Conservation (phyloP, 2,797 vertebrate genomes). For the Chaetophractus vellerosus region DNA sequence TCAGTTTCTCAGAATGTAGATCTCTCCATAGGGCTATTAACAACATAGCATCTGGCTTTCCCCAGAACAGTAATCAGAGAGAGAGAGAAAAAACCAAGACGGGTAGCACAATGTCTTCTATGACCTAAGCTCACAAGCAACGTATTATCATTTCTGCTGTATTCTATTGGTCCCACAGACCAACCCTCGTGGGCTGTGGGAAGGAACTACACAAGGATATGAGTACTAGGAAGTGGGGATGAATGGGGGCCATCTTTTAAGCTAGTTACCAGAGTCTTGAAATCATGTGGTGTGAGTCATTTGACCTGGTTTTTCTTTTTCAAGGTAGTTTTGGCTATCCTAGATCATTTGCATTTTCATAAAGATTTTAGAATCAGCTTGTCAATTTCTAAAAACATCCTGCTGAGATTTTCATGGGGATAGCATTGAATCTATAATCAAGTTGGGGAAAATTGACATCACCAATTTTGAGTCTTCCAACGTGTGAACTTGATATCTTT, state of each 20-base stretch:
- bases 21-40: not conserved
- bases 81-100: not conserved
- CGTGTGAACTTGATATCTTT: not conserved
- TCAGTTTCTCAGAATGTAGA: not conserved
- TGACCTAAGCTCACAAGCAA: slow-evolving; percentile 17
- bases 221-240: not conserved
- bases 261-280: not conserved
- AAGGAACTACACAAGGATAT: not conserved
- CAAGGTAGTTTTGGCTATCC: not conserved
- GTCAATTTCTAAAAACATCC: not conserved
- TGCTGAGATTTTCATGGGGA: not conserved
- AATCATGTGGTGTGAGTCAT: not conserved
- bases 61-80: not conserved
- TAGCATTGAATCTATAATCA: not conserved
- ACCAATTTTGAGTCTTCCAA: not conserved
- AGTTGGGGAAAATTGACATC: not conserved
- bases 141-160: not conserved
- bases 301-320: slow-evolving; percentile 26
- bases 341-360: not conserved
- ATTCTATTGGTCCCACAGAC: not conserved
- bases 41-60: not conserved
- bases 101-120: not conserved
- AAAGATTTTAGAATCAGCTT: slow-evolving; percentile 32
- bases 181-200: not conserved
- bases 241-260: not conserved